These are phyloP conservation scores for Sardina pilchardus DNA, from an alignment of 2,113 vertebrate species.

Conservation along the genomic window DNA sequence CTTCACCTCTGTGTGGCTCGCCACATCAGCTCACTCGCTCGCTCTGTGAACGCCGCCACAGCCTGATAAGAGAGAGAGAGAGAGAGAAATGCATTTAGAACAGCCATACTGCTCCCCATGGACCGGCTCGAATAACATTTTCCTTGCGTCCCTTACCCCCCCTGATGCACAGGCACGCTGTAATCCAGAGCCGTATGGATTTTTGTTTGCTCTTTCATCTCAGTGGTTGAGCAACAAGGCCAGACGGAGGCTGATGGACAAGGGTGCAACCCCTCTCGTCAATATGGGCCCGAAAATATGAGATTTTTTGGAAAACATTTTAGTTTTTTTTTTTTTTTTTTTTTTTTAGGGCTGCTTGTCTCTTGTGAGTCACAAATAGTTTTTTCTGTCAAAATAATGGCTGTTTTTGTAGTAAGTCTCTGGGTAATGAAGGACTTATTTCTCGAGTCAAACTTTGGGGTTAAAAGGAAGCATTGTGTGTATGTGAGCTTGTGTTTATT, in stretches of 20 bases:
- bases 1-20: constrained; percentile 18
- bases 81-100: not conserved
- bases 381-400: too few species aligned
- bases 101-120: not conserved
- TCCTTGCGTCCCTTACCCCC: not conserved
- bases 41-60: not conserved
- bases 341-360: too few species aligned
- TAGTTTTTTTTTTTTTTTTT: too few species aligned
- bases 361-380: too few species aligned
- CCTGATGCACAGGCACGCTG: not conserved
- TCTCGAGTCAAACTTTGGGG: not conserved
- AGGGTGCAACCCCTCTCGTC: too few species aligned
- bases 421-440: not conserved
- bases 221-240: not conserved
- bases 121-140: not conserved
- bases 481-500: not conserved
- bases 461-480: not conserved
- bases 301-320: too few species aligned
- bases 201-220: not conserved
- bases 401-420: not conserved
- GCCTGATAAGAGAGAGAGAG: not conserved
- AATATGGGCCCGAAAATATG: too few species aligned
- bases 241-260: too few species aligned
- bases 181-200: not conserved
- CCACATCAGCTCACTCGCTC: not conserved